Evolutionary conservation across 2,797 vertebrate species (phyloP), one percentile per base, ranked within the genome.

Genomic region (Eptatretus atami): DNA sequence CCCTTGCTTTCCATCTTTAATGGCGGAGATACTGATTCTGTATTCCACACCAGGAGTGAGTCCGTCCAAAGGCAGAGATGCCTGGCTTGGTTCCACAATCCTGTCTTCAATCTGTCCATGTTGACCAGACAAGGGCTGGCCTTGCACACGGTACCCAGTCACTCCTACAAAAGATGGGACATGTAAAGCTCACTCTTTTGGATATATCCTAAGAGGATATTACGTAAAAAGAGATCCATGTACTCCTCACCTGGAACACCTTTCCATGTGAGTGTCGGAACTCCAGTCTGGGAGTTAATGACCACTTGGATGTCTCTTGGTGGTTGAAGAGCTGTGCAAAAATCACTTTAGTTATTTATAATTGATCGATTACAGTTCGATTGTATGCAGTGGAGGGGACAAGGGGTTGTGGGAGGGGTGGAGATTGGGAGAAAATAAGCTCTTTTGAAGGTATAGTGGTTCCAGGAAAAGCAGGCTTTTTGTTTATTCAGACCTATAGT

Each of bases 1-100:
- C 31, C 92, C 96, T 72, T 99, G 90, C 71, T 84, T 78, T 68
- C 77, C 90, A 65, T 90, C 83, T 68, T 96, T 86, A 69, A 99
- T 85, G 0, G 92, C 79, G 0, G 81, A 96, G 72, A 99, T 99
- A 15, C 82, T 95, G 73, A 99, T 88, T 74, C 94, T 99, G 74
- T 99, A 96, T 67, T 79, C 71, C 66, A 77, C 76, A 1, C 92
- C 92, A 0, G 90, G 90, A 15, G 73, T 76, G 25, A 99, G 74
- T 74, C 93, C 84, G 63, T 81, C 82, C 68, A 96, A 79, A 1
- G 84, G 93, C 64, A 96, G 83, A 0, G 86, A 93, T 24, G 82
- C 86, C 67, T 86, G 75, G 1, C 84, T 82, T 0, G 86, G 86
- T 0, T 87, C 86, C 67, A 99, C 77, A 1, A 82, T 77, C 24